Evolutionary conservation across 2,888 invertebrate species (phyloP).

Genomic region (Dryocosmus kuriphilus): DNA sequence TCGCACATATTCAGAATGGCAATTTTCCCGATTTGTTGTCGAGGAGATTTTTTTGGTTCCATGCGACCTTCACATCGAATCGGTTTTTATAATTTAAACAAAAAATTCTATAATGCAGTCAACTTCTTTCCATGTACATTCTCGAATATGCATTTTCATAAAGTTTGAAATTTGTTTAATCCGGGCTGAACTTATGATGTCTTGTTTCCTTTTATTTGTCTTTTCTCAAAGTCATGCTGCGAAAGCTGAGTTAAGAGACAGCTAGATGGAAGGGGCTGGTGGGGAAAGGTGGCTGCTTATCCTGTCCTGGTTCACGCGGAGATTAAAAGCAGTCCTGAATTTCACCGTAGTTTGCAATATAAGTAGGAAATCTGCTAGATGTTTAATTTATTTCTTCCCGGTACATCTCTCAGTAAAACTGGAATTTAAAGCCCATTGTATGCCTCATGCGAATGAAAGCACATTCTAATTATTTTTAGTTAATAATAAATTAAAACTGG

Average conservation of each 20-base stretch:
- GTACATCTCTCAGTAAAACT: conserved; percentile 5
- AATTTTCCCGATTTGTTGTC: no score
- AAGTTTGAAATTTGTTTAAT: conserved; percentile 39
- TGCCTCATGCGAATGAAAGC: not conserved
- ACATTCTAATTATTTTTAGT: not conserved
- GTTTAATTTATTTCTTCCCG: conserved; percentile 18
- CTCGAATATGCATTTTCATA: conserved; percentile 25
- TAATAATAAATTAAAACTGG: not conserved
- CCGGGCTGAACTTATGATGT: conserved; percentile 24
- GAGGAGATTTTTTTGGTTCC: no score
- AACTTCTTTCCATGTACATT: no score
- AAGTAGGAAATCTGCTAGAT: conserved; percentile 23
- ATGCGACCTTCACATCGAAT: no score
- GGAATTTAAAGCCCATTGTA: not conserved
- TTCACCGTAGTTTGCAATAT: conserved; percentile 34
- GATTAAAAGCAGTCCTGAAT: conserved; percentile 34
- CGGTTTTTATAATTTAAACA: no score
- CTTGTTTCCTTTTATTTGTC: conserved; percentile 35
- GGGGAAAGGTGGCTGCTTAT: conserved; percentile 8
- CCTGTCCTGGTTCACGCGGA: conserved; percentile 36
- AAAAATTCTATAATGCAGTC: no score
- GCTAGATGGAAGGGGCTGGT: not conserved
- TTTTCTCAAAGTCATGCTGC: conserved; percentile 35
- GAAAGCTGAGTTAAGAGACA: conserved; percentile 8
- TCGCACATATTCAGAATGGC: no score